Conservation (phyloP, 2,888 invertebrate genomes). For the Agrochola lychnidis region DNA sequence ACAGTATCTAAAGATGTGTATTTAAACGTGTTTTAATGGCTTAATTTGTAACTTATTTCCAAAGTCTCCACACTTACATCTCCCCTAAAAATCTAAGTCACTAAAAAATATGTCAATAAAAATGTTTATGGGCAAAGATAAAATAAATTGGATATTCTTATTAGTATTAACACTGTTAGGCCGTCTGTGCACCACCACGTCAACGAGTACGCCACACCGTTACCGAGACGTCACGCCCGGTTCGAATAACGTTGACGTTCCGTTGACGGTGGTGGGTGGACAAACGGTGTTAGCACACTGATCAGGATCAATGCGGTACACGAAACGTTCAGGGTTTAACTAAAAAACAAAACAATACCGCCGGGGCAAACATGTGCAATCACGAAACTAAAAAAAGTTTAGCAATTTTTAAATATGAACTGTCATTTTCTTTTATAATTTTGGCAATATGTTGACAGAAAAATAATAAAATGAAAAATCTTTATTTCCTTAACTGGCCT, state of each 20-base stretch:
- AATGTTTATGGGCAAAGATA: constrained; percentile 1
- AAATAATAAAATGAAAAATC: neutral
- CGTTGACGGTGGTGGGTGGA: no score
- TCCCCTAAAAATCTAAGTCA: neutral
- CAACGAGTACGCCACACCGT: no score
- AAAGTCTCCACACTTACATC: neutral
- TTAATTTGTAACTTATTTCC: neutral
- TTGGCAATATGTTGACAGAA: neutral
- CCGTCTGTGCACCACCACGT: no score
- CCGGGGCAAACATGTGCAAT: no score
- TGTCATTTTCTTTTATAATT: neutral
- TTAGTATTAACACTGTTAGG: no score
- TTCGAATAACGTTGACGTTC: no score
- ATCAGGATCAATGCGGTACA: no score
- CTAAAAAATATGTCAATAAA: neutral
- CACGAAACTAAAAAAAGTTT: no score
- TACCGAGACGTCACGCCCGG: no score
- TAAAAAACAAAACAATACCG: neutral
- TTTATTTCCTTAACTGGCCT: neutral
- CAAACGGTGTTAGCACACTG: neutral
- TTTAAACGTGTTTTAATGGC: neutral
- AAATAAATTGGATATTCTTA: neutral
- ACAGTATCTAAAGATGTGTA: neutral
- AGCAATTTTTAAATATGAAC: no score
- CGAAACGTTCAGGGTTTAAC: neutral